Evolutionary conservation across 2,888 invertebrate genomes (phyloP), one percentile per base, ranked within the genome.

Genomic region (Cremastinae sp.): DNA sequence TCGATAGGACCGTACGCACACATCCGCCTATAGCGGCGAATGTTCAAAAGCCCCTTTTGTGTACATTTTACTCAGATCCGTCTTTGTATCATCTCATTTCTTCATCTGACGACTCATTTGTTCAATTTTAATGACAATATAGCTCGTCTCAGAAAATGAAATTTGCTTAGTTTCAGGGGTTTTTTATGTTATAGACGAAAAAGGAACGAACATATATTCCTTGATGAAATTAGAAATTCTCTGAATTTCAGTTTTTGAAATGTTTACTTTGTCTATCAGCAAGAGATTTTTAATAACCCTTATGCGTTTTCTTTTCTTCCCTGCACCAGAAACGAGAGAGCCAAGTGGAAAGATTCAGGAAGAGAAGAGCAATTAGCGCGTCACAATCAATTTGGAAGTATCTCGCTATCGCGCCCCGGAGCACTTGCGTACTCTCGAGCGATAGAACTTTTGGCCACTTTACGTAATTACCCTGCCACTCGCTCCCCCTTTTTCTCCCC

Each of bases 321-420:
- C 47, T 35, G 55, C 12, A 9, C 37, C 18, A 56, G 35, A 28
- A 35, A n/a, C n/a, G 39, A 35, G 43, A 56, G 22, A 58, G 39
- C 39, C 43, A 51, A 22, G 37, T 22, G 55, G 65, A 55, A 45
- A 12, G 75, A 70, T 59, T 64, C 47, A 39, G 64, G 53, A 53
- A 65, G 64, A 70, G 69, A 61, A 66, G 74, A 66, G 74, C 70
- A 70, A 65, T 74, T 74, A 74, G 62, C 74, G 74, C 74, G 74
- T 74, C 74, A 69, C 74, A 74, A 74, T 74, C 74, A 74, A 74
- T 74, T 74, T 74, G 69, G 62, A 74, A 74, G 74, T 74, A 74
- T 74, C 74, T 74, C 74, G 74, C 69, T 74, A 74, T 74, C 74
- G 62, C 64, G 62, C 74, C 37, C 64, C 69, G 22, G 74, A 69